Conservation (phyloP, 2,113 vertebrate genomes). For the Anser cygnoides region DNA sequence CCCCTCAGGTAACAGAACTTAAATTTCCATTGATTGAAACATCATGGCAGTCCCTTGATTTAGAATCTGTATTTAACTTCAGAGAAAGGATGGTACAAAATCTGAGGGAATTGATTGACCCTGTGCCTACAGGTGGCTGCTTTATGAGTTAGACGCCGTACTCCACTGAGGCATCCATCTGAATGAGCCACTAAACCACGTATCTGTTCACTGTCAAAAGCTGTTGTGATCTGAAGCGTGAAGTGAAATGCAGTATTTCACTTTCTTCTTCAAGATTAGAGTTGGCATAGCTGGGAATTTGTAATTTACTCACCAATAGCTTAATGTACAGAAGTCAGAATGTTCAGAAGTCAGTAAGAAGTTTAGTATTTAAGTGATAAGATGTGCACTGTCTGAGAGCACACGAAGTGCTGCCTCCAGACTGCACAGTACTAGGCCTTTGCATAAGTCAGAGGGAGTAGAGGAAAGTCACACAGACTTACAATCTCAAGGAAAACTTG, state of each 20-base stretch:
- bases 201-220: not conserved
- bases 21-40: accelerated
- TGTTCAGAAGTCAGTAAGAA: not conserved
- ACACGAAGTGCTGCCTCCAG: not conserved
- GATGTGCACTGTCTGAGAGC: not conserved
- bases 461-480: not conserved
- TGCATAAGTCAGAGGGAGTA: not conserved
- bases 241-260: not conserved
- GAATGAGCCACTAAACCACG: not conserved
- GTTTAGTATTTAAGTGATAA: not conserved
- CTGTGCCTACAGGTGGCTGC: not conserved
- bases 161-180: too few species aligned
- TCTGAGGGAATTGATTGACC: not conserved
- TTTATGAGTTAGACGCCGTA: not conserved
- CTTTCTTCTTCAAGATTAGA: not conserved
- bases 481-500: not conserved
- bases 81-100: not conserved
- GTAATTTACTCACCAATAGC: not conserved
- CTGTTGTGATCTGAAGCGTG: not conserved
- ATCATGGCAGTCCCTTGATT: not conserved
- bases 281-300: accelerated
- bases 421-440: not conserved
- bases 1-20: conserved; percentile 86
- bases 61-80: not conserved
- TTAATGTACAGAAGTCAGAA: not conserved